phyloP scores from a whole-genome alignment of 2,113 vertebrate species.

The Macroglossus sobrinus region DNA sequence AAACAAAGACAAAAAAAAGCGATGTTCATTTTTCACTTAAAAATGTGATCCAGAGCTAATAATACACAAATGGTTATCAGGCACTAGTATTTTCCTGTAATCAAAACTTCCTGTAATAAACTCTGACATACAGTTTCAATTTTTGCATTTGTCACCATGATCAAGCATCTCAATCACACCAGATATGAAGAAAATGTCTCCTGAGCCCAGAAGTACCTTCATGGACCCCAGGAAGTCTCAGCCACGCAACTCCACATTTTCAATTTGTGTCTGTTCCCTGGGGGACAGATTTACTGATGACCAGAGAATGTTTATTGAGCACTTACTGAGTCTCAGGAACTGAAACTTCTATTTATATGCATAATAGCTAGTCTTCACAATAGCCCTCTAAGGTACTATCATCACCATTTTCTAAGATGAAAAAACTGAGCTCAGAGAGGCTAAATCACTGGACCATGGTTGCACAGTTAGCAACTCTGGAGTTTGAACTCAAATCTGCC shows the following conservation, averaged over 20 bases:
- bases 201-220: not conserved
- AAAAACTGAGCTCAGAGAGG: not conserved
- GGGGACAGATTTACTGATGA: not conserved
- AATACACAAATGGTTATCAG: not conserved
- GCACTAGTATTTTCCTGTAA: not conserved
- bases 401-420: not conserved
- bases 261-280: not conserved
- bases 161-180: not conserved
- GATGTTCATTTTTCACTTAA: not conserved
- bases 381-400: not conserved
- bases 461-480: not conserved
- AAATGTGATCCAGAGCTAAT: slow-evolving; percentile 2
- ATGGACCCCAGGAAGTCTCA: not conserved
- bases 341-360: not conserved
- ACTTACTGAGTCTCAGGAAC: not conserved
- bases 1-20: slow-evolving; percentile 3
- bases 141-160: slow-evolving; percentile 7
- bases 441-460: not conserved
- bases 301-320: not conserved
- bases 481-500: not conserved
- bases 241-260: not conserved
- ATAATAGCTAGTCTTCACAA: not conserved
- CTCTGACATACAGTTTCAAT: slow-evolving; percentile 3
- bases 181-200: not conserved
- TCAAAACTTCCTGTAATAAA: slow-evolving; percentile 39